Base-by-base conservation (phyloP, 2,797 vertebrate species). In the Champsocephalus esox region DNA sequence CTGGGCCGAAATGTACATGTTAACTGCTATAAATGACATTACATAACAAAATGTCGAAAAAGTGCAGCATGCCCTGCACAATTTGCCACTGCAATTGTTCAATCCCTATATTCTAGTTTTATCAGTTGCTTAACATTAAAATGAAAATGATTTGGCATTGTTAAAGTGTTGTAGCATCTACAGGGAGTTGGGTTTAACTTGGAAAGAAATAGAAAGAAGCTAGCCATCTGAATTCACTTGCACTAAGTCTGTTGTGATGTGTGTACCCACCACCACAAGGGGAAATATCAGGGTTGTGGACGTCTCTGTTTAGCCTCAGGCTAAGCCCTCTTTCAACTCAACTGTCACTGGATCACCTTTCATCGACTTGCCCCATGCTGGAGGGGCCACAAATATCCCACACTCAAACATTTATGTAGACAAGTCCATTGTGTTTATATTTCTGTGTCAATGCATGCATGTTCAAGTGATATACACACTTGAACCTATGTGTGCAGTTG, bases 241-340 rank as follows among this genome's bases (percentile, higher is more conserved):
- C 48, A 63, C 13, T 19, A 57, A 62, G 57, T 11, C 10, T 54
- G 19, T 45, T 73, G 28, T 73, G 54, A 68, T 60, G 28, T 17
- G 3, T 11, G 9, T 17, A 12, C 9, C 61, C 38, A 34, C 38
- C 57, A 17, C 52, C 48, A 62, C 75, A 76, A 24, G 45, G 58
- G 13, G 61, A 74, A 62, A 62, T 66, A 66, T 70, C 65, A 50
- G 46, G 34, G 51, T 44, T 14, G 21, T 19, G 50, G 55, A 73
- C 19, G 62, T 66, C 56, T 80, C 52, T 32, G 66, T 56, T 70
- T 51, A 58, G 66, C 56, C 67, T 64, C 17, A 48, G 10, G 16
- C 62, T 67, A 67, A 67, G 32, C 57, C 17, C 45, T 49, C 46
- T 58, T 64, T 75, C 55, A 58, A 12, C 65, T 61, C 64, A 46